Evolutionary conservation across 2,113 vertebrate genomes (phyloP).

Genomic region (Hippolais icterina): DNA sequence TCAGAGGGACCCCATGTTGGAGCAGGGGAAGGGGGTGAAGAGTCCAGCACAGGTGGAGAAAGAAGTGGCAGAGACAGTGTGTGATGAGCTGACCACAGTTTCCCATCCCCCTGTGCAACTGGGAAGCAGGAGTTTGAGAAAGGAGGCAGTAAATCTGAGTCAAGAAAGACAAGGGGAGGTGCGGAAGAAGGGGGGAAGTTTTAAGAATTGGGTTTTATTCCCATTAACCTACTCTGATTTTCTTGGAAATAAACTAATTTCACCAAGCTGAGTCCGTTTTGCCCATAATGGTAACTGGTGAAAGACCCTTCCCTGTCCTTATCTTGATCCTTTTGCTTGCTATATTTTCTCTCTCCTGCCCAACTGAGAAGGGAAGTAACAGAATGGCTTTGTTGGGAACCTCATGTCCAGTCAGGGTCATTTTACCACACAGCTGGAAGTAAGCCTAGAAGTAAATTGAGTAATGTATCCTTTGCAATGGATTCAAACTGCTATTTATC

Average conservation of each 20-base stretch:
- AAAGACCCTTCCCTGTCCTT: background rate
- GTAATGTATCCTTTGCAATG: background rate
- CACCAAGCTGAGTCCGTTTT: background rate
- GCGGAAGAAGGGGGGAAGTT: background rate
- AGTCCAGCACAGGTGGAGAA: background rate
- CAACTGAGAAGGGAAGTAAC: background rate
- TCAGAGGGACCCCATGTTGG: accelerated
- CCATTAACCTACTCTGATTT: background rate
- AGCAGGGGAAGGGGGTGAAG: accelerated
- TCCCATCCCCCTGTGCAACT: background rate
- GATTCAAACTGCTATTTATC: background rate
- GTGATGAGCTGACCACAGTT: background rate
- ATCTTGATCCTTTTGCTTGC: background rate
- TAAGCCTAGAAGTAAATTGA: background rate
- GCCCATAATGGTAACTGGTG: too few species aligned
- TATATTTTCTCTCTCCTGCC: background rate
- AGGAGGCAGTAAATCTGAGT: background rate
- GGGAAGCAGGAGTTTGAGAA: background rate
- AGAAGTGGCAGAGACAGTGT: background rate
- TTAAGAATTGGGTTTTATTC: background rate
- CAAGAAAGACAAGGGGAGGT: accelerated
- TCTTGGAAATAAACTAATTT: background rate
- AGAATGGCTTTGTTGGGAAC: background rate
- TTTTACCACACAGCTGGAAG: background rate
- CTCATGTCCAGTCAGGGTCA: background rate